Evolutionary conservation across 2,113 vertebrate species (phyloP).

Genomic region (Poicephalus meyeri): DNA sequence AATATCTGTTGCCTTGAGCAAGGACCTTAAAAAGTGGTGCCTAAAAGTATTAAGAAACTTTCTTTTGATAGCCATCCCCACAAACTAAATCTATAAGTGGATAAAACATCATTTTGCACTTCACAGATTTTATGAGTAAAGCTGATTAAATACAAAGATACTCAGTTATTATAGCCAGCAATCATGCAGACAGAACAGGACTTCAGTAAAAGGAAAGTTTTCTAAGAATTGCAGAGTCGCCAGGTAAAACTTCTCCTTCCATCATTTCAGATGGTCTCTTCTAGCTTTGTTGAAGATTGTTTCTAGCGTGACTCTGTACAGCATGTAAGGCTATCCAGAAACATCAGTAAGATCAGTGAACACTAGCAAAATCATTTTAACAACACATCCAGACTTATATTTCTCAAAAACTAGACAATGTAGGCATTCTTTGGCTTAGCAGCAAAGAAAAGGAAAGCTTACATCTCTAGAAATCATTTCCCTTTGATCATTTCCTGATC

Average conservation of each 20-base stretch:
- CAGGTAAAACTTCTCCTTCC: neutral
- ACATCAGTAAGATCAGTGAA: constrained; percentile 22
- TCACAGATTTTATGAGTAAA: neutral
- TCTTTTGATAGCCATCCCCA: neutral
- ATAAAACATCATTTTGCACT: neutral
- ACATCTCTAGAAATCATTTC: constrained; percentile 6
- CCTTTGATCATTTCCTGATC: constrained; percentile 6
- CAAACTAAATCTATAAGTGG: neutral
- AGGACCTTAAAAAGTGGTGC: neutral
- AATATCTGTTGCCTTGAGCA: neutral
- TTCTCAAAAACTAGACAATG: constrained; percentile 14
- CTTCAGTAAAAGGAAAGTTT: neutral
- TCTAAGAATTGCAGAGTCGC: neutral
- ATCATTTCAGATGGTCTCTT: neutral
- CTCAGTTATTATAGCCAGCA: neutral
- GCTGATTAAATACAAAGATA: neutral
- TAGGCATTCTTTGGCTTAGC: neutral
- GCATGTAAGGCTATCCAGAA: neutral
- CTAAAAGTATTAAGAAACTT: neutral
- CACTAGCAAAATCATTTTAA: constrained; percentile 29
- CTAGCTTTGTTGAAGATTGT: neutral
- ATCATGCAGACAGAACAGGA: neutral
- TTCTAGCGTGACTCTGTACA: neutral
- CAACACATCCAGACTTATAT: constrained; percentile 5
- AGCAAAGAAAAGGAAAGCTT: neutral